phyloP scores from a whole-genome alignment of 2,888 invertebrate species.

The Parasteatoda lunata region DNA sequence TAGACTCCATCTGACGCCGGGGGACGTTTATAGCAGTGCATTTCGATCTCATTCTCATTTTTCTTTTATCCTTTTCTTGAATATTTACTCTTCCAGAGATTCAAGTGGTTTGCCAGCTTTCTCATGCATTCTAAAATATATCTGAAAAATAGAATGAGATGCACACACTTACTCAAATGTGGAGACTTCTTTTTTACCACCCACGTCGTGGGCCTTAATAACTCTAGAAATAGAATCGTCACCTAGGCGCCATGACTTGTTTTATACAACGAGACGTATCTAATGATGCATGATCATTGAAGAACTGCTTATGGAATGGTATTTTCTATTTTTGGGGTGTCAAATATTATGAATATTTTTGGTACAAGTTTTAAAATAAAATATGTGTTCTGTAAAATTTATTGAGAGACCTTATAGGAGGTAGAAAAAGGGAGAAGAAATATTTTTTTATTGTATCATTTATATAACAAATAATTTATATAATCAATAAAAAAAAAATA shows the following conservation, averaged over 20 bases:
- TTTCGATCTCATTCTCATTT: conserved; percentile 33
- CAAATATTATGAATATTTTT: too few species aligned
- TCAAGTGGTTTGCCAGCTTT: conserved; percentile 5
- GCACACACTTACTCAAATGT: background rate
- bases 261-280: background rate
- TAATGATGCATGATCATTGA: background rate
- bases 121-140: conserved; percentile 23
- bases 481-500: too few species aligned
- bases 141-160: background rate
- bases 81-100: conserved; percentile 39
- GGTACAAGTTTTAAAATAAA: too few species aligned
- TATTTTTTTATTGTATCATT: too few species aligned
- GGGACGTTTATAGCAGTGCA: conserved; percentile 35
- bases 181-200: background rate
- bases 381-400: too few species aligned
- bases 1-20: conserved; percentile 38
- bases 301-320: too few species aligned
- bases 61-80: conserved; percentile 14
- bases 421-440: too few species aligned
- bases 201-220: background rate
- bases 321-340: too few species aligned
- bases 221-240: background rate
- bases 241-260: background rate
- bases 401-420: too few species aligned
- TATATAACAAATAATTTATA: too few species aligned